Conservation (phyloP, 2,797 vertebrate genomes). For the Clarias fuscus region DNA sequence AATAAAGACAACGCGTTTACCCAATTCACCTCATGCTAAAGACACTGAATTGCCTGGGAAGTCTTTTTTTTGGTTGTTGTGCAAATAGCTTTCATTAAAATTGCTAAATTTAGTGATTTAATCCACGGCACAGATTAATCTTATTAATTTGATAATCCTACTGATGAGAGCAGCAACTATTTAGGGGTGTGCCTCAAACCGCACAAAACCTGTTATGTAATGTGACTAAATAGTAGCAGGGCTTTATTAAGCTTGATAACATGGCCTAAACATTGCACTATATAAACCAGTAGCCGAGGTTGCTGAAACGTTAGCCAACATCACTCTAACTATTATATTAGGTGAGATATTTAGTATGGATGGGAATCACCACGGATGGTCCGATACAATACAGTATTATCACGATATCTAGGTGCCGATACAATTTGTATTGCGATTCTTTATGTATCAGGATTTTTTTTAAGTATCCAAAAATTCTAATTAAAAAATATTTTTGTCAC, state of each 20-base stretch:
- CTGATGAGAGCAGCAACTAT: background rate
- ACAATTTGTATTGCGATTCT: no score
- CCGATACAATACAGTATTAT: no score
- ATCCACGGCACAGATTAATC: background rate
- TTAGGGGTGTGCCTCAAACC: background rate
- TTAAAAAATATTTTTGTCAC: no score
- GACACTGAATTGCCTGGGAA: background rate
- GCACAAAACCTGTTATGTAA: background rate
- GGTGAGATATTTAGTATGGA: no score
- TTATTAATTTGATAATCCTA: background rate
- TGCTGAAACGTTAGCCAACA: background rate
- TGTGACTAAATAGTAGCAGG: background rate
- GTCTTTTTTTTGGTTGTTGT: background rate
- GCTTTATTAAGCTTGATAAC: background rate
- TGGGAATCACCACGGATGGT: no score
- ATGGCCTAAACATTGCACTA: background rate
- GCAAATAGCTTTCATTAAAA: background rate
- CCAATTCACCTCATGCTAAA: background rate
- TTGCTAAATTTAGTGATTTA: background rate
- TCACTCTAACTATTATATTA: background rate
- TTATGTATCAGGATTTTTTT: no score
- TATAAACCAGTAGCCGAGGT: background rate
- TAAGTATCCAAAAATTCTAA: no score
- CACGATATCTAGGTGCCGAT: no score
- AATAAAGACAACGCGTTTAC: background rate